phyloP scores from a whole-genome alignment of 1,140 invertebrate genomes.

The Sitobion miscanthi region DNA sequence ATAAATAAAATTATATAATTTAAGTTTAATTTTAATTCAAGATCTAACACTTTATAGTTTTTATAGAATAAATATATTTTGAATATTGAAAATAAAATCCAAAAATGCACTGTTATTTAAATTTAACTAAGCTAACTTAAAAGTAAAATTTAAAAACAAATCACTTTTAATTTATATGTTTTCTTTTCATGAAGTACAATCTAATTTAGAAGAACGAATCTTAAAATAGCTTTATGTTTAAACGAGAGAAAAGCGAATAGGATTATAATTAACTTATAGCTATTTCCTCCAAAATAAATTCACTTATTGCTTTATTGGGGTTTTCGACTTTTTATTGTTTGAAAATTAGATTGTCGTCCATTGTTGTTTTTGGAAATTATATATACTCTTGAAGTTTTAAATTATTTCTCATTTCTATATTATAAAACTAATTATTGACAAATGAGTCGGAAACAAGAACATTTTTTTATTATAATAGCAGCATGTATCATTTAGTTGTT shows the following conservation, averaged over 20 bases:
- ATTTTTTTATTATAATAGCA: background rate
- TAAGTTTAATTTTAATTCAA: background rate
- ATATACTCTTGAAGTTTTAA: background rate
- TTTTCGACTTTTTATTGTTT: background rate
- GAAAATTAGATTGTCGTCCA: background rate
- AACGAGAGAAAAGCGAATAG: background rate
- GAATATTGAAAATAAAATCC: background rate
- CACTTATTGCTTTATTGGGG: background rate
- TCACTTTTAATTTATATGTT: background rate
- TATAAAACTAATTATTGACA: background rate
- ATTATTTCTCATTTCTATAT: background rate
- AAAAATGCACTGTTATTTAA: background rate
- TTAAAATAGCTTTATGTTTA: background rate
- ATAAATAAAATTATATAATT: background rate
- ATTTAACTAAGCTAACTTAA: background rate
- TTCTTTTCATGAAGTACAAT: background rate
- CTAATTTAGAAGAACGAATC: background rate
- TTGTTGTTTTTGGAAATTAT: background rate
- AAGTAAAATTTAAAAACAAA: slow-evolving; percentile 8
- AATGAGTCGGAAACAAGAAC: background rate
- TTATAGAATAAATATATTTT: background rate
- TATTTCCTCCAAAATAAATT: background rate
- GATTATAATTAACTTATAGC: background rate
- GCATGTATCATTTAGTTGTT: too few species aligned
- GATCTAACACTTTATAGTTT: background rate